phyloP scores from a whole-genome alignment of 1,140 invertebrate species.

The Bombus sylvicola region DNA sequence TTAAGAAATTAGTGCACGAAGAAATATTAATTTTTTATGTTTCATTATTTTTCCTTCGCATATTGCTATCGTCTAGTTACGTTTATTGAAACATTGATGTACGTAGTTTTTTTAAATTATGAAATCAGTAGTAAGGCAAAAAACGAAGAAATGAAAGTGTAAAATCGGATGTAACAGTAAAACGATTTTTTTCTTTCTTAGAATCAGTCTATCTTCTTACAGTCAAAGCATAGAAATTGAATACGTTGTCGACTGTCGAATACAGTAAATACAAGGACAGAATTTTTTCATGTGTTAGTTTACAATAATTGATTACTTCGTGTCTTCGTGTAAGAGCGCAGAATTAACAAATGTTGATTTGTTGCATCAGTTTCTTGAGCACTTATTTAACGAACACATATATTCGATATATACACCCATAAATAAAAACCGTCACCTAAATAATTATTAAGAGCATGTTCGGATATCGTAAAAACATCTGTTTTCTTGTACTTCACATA shows the following conservation, averaged over 20 bases:
- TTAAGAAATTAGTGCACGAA: not conserved
- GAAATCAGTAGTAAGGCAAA: slow-evolving; percentile 11
- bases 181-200: slow-evolving; percentile 53
- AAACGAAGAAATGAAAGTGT: slow-evolving; percentile 38
- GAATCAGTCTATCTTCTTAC: slow-evolving; percentile 65
- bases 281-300: slow-evolving; percentile 6
- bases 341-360: slow-evolving; percentile 41
- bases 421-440: slow-evolving; percentile 72
- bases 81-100: slow-evolving; percentile 5
- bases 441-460: slow-evolving; percentile 56
- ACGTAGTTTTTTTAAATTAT: not conserved
- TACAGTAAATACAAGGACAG: slow-evolving; percentile 22
- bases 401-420: slow-evolving; percentile 63
- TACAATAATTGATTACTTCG: slow-evolving; percentile 22
- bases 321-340: slow-evolving; percentile 12
- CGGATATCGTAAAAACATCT: slow-evolving; percentile 41
- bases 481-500: slow-evolving; percentile 30
- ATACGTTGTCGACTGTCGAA: slow-evolving; percentile 29
- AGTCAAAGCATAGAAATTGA: slow-evolving; percentile 59
- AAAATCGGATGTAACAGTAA: slow-evolving; percentile 56
- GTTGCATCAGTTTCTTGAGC: slow-evolving; percentile 44
- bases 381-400: slow-evolving; percentile 60
- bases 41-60: not conserved
- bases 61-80: not conserved
- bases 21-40: not conserved